Base-by-base conservation (phyloP, 2,113 vertebrate genomes). In the Pygoscelis adeliae region DNA sequence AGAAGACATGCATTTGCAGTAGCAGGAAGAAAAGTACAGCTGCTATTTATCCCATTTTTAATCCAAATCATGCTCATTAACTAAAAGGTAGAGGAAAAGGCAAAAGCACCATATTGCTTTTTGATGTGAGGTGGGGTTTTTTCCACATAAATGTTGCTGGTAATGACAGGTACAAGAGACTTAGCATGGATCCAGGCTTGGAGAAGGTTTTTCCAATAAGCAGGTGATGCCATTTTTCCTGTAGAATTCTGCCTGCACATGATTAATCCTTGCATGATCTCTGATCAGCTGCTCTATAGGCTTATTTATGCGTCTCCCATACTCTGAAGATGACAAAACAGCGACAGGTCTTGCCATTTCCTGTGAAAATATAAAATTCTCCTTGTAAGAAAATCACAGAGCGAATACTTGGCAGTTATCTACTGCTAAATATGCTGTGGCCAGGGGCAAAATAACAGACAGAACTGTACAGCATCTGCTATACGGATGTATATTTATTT, bases 321-420 rank as follows among this genome's bases (percentile, higher is more conserved):
- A 98, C 52, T 95, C 86, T 4, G 98, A 98, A 17, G 98, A 98
- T 15, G 93, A 90, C 84, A 97, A 47, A 89, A 98, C 89, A 4
- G 96, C 69, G 1, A 97, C 83, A 1, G 93, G 22, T 95, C 98
- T 97, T 73, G 91, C 90, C 65, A 53, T 90, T 83, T 98, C 98
- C 98, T 98, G 96, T 67, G 20, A 87, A 87, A 80, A 93, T 36
- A 94, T 6, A 19, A 26, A 65, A 65, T 42, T 69, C 0, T 1
- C 66, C 73, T 83, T 66, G 38, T 22, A 56, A 89, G 21, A 80
- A 72, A 83, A 83, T 66, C 70, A 83, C 29, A 59, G 42, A 53
- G 4, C 1, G 1, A 78, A 52, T 11, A 69, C 22, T 63, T 53
- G 46, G 46, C 76, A 79, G n/a, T 62, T 78, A 52, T 21, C 44